phyloP scores from a whole-genome alignment of 2,888 invertebrate genomes.

The Tenodera sinensis region DNA sequence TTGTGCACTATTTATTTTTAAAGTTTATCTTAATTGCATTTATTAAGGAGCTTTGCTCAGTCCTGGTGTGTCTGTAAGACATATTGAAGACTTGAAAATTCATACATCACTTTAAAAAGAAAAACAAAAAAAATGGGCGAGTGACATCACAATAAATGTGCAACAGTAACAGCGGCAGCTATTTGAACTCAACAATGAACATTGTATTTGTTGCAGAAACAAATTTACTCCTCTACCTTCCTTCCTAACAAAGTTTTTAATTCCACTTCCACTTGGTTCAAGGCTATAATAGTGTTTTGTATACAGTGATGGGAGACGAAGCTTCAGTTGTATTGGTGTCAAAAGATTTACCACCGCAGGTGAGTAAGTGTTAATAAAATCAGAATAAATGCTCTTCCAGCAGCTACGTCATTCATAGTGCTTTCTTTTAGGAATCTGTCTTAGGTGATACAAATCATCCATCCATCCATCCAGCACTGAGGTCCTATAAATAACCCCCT shows the following conservation, averaged over 20 bases:
- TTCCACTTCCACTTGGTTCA: conserved; percentile 31
- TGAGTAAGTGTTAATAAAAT: conserved; percentile 35
- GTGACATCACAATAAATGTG: conserved; percentile 16
- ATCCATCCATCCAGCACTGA: background rate
- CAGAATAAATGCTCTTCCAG: conserved; percentile 35
- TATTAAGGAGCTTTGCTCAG: conserved; percentile 22
- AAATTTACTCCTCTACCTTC: background rate
- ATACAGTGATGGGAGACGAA: conserved; percentile 31
- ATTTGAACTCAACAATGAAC: conserved; percentile 17
- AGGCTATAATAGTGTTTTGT: conserved; percentile 35
- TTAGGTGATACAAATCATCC: background rate
- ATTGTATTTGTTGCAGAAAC: conserved; percentile 15
- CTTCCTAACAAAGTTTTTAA: background rate
- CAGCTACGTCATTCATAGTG: conserved; percentile 24
- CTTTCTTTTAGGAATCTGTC: background rate
- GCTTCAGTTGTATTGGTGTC: conserved; percentile 35
- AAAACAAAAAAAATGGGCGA: background rate
- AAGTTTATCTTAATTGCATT: conserved; percentile 31
- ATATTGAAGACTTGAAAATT: conserved; percentile 19
- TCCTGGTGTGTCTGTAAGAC: conserved; percentile 23
- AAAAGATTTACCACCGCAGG: conserved; percentile 34
- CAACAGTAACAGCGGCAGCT: conserved; percentile 15
- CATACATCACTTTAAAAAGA: conserved; percentile 22
- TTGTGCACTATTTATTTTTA: conserved; percentile 33
- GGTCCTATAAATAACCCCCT: too few species aligned